Conservation (phyloP, 2,888 invertebrate genomes). For the Clusia tigrina region DNA sequence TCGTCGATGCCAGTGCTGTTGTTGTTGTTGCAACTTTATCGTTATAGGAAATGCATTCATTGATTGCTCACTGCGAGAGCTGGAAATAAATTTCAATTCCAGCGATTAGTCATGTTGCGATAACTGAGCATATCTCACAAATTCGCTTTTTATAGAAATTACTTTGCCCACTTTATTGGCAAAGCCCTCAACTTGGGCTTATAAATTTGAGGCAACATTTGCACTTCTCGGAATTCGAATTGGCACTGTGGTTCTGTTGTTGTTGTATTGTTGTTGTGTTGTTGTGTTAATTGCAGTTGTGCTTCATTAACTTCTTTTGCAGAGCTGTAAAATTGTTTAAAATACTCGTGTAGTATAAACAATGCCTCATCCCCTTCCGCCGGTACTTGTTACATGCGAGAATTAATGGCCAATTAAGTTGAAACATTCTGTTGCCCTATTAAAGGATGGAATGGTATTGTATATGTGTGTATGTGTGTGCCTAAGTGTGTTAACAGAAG, state of each 20-base stretch:
- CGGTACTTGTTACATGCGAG: neutral
- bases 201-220: neutral
- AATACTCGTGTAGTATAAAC: no score
- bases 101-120: conserved; percentile 3
- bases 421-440: neutral
- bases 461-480: no score
- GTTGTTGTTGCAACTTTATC: conserved; percentile 2
- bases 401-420: conserved; percentile 4
- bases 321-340: no score
- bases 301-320: neutral
- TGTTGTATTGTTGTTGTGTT: neutral
- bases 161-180: no score
- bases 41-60: conserved; percentile 16
- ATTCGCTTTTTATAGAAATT: no score
- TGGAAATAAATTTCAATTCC: neutral
- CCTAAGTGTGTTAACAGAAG: neutral
- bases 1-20: conserved; percentile 15
- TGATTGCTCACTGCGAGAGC: no score
- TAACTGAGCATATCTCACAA: neutral
- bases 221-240: neutral
- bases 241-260: conserved; percentile 6
- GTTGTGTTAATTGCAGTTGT: neutral
- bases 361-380: no score
- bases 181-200: no score
- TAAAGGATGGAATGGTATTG: neutral